A percentile compares a stretch with the other conserved stretches of the same genome.
phyloP scores from a whole-genome alignment of 2,888 invertebrate genomes.

The Thecocarcelia acutangulata region DNA sequence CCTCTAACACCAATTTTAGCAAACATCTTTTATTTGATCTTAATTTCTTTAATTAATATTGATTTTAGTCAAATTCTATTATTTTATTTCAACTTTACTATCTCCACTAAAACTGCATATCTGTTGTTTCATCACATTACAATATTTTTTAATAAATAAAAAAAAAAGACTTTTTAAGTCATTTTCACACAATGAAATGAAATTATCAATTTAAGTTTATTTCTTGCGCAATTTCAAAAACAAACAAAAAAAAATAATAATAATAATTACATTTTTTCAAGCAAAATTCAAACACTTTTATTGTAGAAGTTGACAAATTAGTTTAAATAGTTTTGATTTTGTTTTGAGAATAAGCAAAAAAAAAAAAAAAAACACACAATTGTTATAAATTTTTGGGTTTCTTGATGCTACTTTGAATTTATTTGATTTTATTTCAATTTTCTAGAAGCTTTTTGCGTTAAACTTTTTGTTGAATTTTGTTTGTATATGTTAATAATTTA shows the following conservation, averaged over 20 bases:
- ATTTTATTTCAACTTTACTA: neutral
- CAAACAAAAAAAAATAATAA: constrained; percentile 19
- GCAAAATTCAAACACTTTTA: constrained; percentile 48
- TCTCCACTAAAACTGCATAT: constrained; percentile 41
- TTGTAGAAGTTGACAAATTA: constrained; percentile 66
- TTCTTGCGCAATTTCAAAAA: constrained; percentile 38
- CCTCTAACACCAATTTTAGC: constrained; percentile 53
- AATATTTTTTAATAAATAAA: constrained; percentile 22
- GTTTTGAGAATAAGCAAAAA: constrained; percentile 30
- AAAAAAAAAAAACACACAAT: neutral
- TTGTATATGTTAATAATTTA: constrained; percentile 30
- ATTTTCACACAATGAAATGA: constrained; percentile 36
- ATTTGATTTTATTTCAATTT: constrained; percentile 1
- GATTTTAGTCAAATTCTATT: constrained; percentile 9
- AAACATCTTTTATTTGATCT: constrained; percentile 12
- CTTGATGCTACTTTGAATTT: constrained; percentile 31
- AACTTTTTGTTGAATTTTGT: constrained; percentile 1
- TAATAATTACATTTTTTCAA: constrained; percentile 6
- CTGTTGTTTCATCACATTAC: constrained; percentile 45
- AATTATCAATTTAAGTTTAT: constrained; percentile 17
- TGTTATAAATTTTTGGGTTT: constrained; percentile 22
- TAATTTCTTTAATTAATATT: neutral
- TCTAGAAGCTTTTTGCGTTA: neutral
- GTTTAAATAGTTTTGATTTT: constrained; percentile 67
- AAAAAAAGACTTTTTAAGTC: constrained; percentile 9